Evolutionary conservation across 1,140 invertebrate species (phyloP).

Genomic region (Sycobia sp.): DNA sequence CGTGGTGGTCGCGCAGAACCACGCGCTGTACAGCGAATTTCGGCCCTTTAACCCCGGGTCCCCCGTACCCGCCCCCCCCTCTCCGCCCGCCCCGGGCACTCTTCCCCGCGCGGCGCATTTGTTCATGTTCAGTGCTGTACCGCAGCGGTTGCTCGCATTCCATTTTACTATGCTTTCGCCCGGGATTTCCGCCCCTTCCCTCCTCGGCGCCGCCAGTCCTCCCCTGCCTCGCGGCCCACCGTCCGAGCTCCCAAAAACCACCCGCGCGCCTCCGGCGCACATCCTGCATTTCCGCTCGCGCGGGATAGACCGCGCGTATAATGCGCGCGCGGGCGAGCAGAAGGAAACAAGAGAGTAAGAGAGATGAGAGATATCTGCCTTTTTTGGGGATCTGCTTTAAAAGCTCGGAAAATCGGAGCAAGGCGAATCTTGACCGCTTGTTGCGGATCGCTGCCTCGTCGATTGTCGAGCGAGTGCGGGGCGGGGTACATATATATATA

Average conservation of each 20-base stretch:
- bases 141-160: slow-evolving; percentile 38
- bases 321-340: neutral
- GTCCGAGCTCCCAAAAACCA: neutral
- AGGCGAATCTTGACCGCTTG: too few species aligned
- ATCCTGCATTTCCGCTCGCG: neutral
- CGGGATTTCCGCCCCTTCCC: neutral
- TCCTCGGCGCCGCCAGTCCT: neutral
- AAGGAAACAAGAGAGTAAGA: neutral
- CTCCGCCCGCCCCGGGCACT: neutral
- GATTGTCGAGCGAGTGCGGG: too few species aligned
- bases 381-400: too few species aligned
- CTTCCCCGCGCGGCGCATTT: slow-evolving; percentile 45
- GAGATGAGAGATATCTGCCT: too few species aligned
- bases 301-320: neutral
- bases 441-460: too few species aligned
- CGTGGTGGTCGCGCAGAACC: slow-evolving; percentile 1
- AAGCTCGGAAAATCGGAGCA: too few species aligned
- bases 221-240: neutral
- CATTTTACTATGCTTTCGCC: slow-evolving; percentile 37
- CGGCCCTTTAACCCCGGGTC: too few species aligned
- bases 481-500: too few species aligned
- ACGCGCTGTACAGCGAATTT: too few species aligned
- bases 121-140: slow-evolving; percentile 40
- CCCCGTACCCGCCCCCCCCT: neutral
- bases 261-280: neutral